Evolutionary conservation across 2,113 vertebrate genomes (phyloP).

Genomic region (Entosphenus tridentatus): DNA sequence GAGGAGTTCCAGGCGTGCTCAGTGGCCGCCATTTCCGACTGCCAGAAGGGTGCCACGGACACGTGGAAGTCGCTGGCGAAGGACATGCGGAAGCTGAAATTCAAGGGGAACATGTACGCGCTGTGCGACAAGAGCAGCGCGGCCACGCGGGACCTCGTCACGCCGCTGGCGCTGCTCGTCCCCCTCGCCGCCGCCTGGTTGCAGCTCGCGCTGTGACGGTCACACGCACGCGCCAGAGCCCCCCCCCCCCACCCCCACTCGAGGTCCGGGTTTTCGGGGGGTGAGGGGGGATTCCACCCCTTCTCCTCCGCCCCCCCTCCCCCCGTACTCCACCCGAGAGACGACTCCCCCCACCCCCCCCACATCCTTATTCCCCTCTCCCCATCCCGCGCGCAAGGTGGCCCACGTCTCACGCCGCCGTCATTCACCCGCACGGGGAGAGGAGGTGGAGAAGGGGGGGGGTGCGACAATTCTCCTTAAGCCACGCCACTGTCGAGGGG

Average conservation of each 20-base stretch:
- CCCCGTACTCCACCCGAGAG: no score
- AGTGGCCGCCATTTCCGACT: conserved; percentile 7
- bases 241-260: neutral
- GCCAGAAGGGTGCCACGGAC: conserved; percentile 2
- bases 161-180: neutral
- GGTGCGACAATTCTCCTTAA: no score
- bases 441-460: no score
- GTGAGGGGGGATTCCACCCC: no score
- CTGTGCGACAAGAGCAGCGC: conserved; percentile 1
- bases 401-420: no score
- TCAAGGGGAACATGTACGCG: conserved; percentile 6
- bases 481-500: no score
- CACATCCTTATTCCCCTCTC: no score
- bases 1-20: conserved; percentile 7
- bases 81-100: neutral
- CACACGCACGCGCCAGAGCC: neutral
- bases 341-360: no score
- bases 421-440: no score
- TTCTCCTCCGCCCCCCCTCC: no score
- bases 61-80: conserved; percentile 1
- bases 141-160: neutral
- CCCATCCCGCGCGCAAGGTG: no score
- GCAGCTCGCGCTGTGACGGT: neutral
- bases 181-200: neutral
- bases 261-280: no score